A percentile compares a stretch with the other conserved stretches of the same genome.
These are phyloP conservation scores for Melinopterus prodromus DNA, from an alignment of 2,888 invertebrate species.

Conservation along the genomic window DNA sequence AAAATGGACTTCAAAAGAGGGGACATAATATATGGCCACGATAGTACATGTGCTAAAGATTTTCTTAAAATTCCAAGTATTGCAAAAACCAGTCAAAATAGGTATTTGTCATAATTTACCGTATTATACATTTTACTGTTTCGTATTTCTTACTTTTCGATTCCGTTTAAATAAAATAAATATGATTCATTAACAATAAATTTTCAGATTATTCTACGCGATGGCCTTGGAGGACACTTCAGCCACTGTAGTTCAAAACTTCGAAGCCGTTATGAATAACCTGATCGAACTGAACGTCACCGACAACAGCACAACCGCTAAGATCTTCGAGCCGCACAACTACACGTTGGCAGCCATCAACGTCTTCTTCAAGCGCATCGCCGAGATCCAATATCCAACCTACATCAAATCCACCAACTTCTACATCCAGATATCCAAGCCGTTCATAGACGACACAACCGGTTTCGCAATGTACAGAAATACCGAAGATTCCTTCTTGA, in stretches of 20 bases:
- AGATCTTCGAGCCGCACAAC: slow-evolving; percentile 26
- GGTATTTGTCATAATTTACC: no score
- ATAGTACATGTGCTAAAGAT: no score
- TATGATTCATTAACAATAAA: not conserved
- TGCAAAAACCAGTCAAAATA: no score
- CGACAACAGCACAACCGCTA: slow-evolving; percentile 8
- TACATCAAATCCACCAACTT: slow-evolving; percentile 20
- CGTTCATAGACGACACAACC: slow-evolving; percentile 26
- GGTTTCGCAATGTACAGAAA: slow-evolving; percentile 30
- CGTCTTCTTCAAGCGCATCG: slow-evolving; percentile 31
- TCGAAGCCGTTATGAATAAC: slow-evolving; percentile 26
- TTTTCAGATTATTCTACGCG: slow-evolving; percentile 26
- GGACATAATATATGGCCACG: no score
- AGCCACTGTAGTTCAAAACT: slow-evolving; percentile 25
- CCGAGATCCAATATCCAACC: slow-evolving; percentile 22
- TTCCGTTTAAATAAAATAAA: slow-evolving; percentile 6
- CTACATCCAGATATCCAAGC: slow-evolving; percentile 29
- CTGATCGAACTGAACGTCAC: slow-evolving; percentile 17
- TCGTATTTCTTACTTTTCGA: no score
- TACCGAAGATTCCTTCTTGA: slow-evolving; percentile 18
- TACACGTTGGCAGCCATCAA: slow-evolving; percentile 30
- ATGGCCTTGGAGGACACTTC: slow-evolving; percentile 31
- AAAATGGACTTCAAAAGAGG: no score
- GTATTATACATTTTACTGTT: no score
- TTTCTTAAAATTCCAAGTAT: no score